phyloP scores from a whole-genome alignment of 2,888 invertebrate genomes.

The Clivina fossor region DNA sequence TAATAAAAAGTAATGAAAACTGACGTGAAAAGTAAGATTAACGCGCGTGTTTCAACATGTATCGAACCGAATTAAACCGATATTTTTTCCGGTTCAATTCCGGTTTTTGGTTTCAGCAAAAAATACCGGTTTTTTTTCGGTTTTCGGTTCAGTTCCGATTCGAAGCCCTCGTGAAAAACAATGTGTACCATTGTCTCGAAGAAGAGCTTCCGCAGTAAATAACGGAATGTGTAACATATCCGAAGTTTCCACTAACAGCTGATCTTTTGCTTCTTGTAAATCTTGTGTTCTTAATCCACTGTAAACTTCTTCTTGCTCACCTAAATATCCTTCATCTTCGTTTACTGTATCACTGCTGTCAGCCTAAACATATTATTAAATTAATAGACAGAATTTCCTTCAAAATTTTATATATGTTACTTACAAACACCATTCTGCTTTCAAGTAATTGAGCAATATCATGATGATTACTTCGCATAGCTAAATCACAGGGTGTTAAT shows the following conservation, averaged over 20 bases:
- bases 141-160: no score
- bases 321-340: conserved; percentile 53
- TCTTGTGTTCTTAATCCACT: conserved; percentile 67
- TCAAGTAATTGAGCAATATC: conserved; percentile 66
- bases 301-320: conserved; percentile 58
- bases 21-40: no score
- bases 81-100: no score
- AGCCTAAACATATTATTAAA: conserved; percentile 46
- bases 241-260: conserved; percentile 68
- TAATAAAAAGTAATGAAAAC: no score
- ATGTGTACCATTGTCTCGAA: conserved; percentile 67
- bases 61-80: no score
- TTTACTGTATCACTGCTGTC: conserved; percentile 56
- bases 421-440: conserved; percentile 68
- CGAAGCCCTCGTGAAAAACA: no score
- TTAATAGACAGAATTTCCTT: not conserved
- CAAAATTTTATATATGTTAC: conserved; percentile 41
- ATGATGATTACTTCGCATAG: conserved; percentile 61
- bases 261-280: conserved; percentile 70
- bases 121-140: no score
- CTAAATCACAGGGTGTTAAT: conserved; percentile 66
- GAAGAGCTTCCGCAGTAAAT: conserved; percentile 68
- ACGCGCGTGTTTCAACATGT: no score
- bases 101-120: no score
- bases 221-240: conserved; percentile 71